Evolutionary conservation across 2,113 vertebrate species (phyloP), one percentile per base, ranked within the genome.

Genomic region (Callopanchax toddi): DNA sequence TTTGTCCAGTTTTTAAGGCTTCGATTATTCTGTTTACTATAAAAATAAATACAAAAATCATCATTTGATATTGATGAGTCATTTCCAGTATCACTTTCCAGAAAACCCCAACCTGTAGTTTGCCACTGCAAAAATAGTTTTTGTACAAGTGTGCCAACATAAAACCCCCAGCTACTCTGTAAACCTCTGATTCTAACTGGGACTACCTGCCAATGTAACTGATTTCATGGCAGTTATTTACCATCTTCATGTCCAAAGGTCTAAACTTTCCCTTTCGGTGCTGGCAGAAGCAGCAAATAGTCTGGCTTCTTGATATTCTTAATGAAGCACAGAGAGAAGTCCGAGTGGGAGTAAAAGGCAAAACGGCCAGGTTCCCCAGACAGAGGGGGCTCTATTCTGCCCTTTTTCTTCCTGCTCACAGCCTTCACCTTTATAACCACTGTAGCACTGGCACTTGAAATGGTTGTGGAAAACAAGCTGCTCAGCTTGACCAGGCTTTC

Each of bases 401-500:
- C 73, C 83, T 13, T 76, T 59, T 29, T 76, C 77, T 61, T 34
- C 89, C 77, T 81, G 60, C 48, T 75, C 61, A 67, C 93, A 94
- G 34, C 63, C 71, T 18, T 90, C 77, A 3, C 91, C 93, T 2
- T 15, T 67, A 94, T 94, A 97, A 43, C 93, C 93, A 11, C 32
- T 80, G 6, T 98, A 99, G 86, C 97, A 99, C 44, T 89, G 95
- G 79, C 97, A 99, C 52, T 74, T 83, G 87, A 99, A 99, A 60
- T 93, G 81, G 0, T 81, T 32, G 2, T 3, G 62, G 5, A 92
- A 76, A 52, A 85, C 46, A 26, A 77, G 60, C 42, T 91, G 88
- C 61, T 86, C 89, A 0, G 78, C 78, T 12, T 53, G 49, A 18
- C 85, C 71, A 3, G 90, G 50, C 42, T 43, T 16, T 53, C 93